These are phyloP conservation scores for Fopius arisanus DNA, from an alignment of 1,140 invertebrate species.

Conservation along the genomic window DNA sequence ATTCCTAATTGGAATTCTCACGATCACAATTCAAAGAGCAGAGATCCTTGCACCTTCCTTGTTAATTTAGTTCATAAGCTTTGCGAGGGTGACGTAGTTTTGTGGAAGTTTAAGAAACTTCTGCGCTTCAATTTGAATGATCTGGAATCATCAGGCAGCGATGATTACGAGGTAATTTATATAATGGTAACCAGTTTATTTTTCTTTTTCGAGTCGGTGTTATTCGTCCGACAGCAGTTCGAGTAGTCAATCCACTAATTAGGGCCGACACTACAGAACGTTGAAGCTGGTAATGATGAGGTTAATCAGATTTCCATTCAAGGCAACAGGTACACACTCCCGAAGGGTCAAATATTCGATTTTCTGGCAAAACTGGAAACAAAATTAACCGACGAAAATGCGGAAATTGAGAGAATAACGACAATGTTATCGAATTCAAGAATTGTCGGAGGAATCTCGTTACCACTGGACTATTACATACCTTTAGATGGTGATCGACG, in stretches of 20 bases:
- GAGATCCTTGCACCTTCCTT: slow-evolving; percentile 11
- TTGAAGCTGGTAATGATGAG: not conserved
- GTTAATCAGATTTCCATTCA: not conserved
- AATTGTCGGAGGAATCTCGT: not conserved
- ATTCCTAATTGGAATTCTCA: slow-evolving; percentile 22
- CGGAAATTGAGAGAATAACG: slow-evolving; percentile 2
- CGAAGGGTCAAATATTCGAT: slow-evolving; percentile 9
- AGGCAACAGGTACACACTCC: slow-evolving; percentile 12
- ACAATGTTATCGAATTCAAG: slow-evolving; percentile 16
- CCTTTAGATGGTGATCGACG: slow-evolving; percentile 17
- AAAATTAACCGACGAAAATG: not conserved
- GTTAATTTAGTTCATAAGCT: slow-evolving; percentile 11
- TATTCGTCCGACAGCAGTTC: not conserved
- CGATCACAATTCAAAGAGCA: not conserved
- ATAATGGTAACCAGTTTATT: too few relatives aligned
- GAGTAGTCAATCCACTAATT: not conserved
- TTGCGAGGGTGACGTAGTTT: not conserved
- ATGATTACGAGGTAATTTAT: not conserved
- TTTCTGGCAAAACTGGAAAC: slow-evolving; percentile 13
- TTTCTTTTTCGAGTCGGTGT: not conserved
- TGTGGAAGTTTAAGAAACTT: slow-evolving; percentile 13
- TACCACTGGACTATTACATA: not conserved
- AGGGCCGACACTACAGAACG: not conserved
- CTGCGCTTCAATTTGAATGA: slow-evolving; percentile 18
- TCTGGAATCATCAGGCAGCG: not conserved